These are phyloP conservation scores for Clostera curtula DNA, from an alignment of 2,888 invertebrate genomes.

Conservation along the genomic window DNA sequence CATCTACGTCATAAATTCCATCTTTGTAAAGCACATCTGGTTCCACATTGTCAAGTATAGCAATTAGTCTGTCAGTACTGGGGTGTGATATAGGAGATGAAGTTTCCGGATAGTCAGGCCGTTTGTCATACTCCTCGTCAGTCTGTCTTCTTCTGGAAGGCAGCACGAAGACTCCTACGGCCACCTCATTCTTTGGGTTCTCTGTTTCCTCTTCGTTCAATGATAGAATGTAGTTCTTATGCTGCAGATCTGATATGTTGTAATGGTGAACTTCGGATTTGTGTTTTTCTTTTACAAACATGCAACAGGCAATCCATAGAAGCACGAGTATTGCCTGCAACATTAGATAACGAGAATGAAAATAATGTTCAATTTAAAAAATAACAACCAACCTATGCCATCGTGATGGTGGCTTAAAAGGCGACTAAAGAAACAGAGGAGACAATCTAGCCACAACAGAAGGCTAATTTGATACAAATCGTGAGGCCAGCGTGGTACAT, in stretches of 20 bases:
- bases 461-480: too few relatives aligned
- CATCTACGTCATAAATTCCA: conserved; percentile 48
- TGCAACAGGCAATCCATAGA: too few relatives aligned
- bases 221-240: conserved; percentile 35
- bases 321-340: too few relatives aligned
- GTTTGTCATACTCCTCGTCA: conserved; percentile 40
- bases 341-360: too few relatives aligned
- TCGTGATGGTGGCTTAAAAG: too few relatives aligned
- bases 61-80: conserved; percentile 45
- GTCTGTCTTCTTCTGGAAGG: conserved; percentile 49
- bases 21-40: conserved; percentile 37
- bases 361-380: too few relatives aligned
- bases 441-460: too few relatives aligned
- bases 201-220: conserved; percentile 30
- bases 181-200: conserved; percentile 29
- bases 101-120: conserved; percentile 63
- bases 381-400: too few relatives aligned
- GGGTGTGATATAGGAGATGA: conserved; percentile 35
- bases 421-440: too few relatives aligned
- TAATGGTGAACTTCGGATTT: conserved; percentile 50
- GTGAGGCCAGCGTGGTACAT: too few relatives aligned
- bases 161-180: conserved; percentile 50
- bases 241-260: conserved; percentile 46
- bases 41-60: conserved; percentile 40
- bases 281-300: too few relatives aligned